A percentile compares a stretch with the other conserved stretches of the same genome.
Conservation (phyloP, 2,113 vertebrate species). For the Bucco capensis region DNA sequence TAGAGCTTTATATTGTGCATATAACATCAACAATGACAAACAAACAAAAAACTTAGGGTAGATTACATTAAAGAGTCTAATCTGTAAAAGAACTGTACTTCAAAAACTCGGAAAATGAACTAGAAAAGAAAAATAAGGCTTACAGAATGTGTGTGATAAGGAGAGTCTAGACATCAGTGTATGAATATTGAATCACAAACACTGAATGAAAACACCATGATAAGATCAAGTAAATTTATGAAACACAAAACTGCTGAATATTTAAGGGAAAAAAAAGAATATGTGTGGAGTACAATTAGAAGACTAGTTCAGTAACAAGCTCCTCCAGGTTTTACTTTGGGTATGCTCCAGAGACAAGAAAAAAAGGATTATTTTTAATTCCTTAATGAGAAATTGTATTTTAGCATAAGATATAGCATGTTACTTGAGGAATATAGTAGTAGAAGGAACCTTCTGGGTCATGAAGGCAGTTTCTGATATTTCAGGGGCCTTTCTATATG, state of each 20-base stretch:
- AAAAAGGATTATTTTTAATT: background rate
- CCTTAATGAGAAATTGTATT: background rate
- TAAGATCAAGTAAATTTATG: conserved; percentile 59
- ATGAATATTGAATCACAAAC: conserved; percentile 66
- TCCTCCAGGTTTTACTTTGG: background rate
- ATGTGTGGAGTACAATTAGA: background rate
- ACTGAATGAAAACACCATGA: conserved; percentile 49
- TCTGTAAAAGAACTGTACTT: conserved; percentile 45
- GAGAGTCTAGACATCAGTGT: conserved; percentile 59
- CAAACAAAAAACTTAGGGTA: conserved; percentile 5
- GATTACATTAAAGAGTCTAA: conserved; percentile 51
- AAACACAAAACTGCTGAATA: conserved; percentile 27
- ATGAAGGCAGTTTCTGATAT: background rate
- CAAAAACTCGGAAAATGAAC: conserved; percentile 38
- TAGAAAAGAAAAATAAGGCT: conserved; percentile 11
- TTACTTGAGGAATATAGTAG: background rate
- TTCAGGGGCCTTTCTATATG: background rate
- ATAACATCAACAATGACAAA: background rate
- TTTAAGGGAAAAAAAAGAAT: background rate
- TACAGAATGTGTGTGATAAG: conserved; percentile 51
- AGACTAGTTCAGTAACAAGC: background rate
- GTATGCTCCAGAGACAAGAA: background rate
- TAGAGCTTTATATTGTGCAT: background rate
- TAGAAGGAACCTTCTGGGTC: background rate
- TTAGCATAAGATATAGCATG: background rate